These are phyloP conservation scores for Chelonoidis abingdonii DNA, from an alignment of 2,113 vertebrate genomes.

Conservation along the genomic window DNA sequence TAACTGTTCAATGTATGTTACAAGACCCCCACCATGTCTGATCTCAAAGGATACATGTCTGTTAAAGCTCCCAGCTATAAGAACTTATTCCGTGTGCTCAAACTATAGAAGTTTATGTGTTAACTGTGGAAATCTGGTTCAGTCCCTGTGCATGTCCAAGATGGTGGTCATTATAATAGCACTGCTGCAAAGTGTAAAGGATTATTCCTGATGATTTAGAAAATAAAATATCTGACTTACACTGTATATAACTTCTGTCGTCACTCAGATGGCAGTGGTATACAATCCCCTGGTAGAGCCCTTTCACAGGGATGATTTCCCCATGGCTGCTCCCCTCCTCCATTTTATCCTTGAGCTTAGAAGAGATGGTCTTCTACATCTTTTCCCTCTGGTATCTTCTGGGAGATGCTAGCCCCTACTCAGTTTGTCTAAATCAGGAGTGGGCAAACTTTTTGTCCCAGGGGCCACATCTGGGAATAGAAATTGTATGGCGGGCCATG, in stretches of 20 bases:
- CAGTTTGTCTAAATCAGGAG: background rate
- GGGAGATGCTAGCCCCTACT: background rate
- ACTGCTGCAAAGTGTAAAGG: background rate
- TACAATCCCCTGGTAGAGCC: background rate
- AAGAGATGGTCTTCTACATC: background rate
- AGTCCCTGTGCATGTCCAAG: background rate
- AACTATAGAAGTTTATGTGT: background rate
- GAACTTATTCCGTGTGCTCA: background rate
- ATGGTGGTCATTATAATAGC: no score
- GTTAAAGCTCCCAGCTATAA: background rate
- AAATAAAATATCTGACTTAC: background rate
- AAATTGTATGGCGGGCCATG: no score
- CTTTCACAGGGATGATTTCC: background rate
- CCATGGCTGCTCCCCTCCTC: background rate
- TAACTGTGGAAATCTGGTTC: background rate
- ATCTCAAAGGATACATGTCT: background rate
- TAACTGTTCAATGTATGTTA: background rate
- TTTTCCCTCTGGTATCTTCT: background rate
- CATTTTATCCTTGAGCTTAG: background rate
- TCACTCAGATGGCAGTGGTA: rapidly evolving
- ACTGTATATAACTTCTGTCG: background rate
- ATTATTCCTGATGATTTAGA: background rate
- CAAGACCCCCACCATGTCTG: background rate
- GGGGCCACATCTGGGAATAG: no score
- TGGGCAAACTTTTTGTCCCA: no score